Evolutionary conservation across 2,888 invertebrate genomes (phyloP).

Genomic region (Tachystola acroxantha): DNA sequence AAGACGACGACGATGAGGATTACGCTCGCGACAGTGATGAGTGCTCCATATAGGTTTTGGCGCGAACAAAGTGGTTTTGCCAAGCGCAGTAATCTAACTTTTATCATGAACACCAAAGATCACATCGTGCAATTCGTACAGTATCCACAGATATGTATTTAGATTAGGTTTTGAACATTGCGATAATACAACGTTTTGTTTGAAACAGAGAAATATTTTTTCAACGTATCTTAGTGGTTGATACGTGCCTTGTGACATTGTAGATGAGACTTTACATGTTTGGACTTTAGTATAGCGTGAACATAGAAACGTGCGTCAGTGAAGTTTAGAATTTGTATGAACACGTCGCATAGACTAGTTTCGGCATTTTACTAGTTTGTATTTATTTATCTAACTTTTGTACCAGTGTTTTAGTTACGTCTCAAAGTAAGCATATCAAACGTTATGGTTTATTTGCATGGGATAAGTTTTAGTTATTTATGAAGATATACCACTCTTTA

Average conservation of each 20-base stretch:
- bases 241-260: conserved; percentile 65
- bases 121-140: conserved; percentile 36
- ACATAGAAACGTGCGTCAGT: conserved; percentile 23
- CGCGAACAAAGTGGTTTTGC: conserved; percentile 25
- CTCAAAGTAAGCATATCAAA: conserved; percentile 59
- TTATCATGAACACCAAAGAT: conserved; percentile 59
- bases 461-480: conserved; percentile 9
- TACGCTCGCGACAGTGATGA: conserved; percentile 80
- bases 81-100: conserved; percentile 24
- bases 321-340: conserved; percentile 26
- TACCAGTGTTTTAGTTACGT: conserved; percentile 35
- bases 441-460: conserved; percentile 31
- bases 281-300: conserved; percentile 24
- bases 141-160: conserved; percentile 14
- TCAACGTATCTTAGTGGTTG: conserved; percentile 62
- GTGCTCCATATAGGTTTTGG: conserved; percentile 76
- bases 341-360: conserved; percentile 53
- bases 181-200: conserved; percentile 20
- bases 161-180: conserved; percentile 7
- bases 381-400: conserved; percentile 36
- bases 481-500: not conserved
- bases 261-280: conserved; percentile 28
- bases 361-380: conserved; percentile 60
- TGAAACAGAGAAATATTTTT: conserved; percentile 66
- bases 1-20: conserved; percentile 68